Evolutionary conservation across 2,888 invertebrate species (phyloP), one percentile per base, ranked within the genome.

Genomic region (Nebria salina): DNA sequence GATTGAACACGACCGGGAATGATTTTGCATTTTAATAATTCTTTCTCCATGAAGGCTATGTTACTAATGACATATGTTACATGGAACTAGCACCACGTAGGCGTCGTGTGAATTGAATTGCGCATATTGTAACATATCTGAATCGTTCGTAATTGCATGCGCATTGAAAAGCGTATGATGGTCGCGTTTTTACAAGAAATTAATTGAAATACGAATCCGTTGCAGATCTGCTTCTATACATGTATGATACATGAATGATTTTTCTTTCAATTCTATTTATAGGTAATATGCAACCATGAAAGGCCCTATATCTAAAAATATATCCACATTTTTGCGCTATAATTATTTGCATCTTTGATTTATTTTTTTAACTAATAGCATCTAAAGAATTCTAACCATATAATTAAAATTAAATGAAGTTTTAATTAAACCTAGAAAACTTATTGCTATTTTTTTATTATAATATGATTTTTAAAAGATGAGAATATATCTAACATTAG

Each of bases 41-140:
- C 72, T 20, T 26, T 26, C 8, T 72, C 72, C 42, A 75, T 65
- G 75, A 41, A 11, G 66, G 66, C 76, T 54, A 65, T 76, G 65
- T 2, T 66, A 76, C 76, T 76, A 76, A 76, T 76, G 76, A 76
- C 76, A 66, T 66, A 42, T 34, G 65, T 26, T 76, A 76, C 68
- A 20, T 13, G 73, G 54, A 41, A 34, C 20, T 54, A 54, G 54
- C 42, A 34, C 15, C 43, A 54, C 73, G 25, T 73, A 54, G n/a
- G 73, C 5, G 73, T 42, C 11, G 8, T n/a, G 73, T 42, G 42
- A 42, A 13, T 8, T 73, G 73, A 73, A 73, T 20, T 26, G 68
- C 54, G 54, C 6, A 8, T 54, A 54, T 54, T 54, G 54, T 54
- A 54, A 54, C 54, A 54, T 54, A 54, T 54, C 54, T 54, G 54